These are phyloP conservation scores for Papilio elwesi DNA, from an alignment of 2,888 invertebrate species.

Conservation along the genomic window DNA sequence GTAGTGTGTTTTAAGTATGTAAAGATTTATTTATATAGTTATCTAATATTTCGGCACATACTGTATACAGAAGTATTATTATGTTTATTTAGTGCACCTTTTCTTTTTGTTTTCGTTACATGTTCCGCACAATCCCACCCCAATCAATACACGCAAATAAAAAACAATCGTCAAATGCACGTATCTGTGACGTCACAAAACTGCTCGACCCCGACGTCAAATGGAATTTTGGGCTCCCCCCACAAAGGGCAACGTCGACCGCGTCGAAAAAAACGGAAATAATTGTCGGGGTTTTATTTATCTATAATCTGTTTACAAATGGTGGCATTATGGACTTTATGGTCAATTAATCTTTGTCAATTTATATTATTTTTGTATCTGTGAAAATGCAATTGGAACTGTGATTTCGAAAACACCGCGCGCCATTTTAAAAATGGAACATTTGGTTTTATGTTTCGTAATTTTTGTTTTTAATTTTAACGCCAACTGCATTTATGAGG, in stretches of 20 bases:
- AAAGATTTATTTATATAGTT: constrained; percentile 38
- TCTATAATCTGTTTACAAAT: constrained; percentile 16
- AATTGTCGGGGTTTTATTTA: constrained; percentile 48
- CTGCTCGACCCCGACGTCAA: constrained; percentile 58
- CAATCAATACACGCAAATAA: constrained; percentile 63
- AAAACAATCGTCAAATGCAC: constrained; percentile 54
- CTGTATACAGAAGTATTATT: constrained; percentile 57
- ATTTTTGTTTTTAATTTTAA: neutral
- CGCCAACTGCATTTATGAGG: constrained; percentile 56
- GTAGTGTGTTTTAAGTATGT: neutral
- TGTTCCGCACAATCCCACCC: constrained; percentile 81
- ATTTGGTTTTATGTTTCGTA: constrained; percentile 42
- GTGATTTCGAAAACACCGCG: constrained; percentile 61
- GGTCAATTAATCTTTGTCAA: constrained; percentile 20
- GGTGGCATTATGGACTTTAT: constrained; percentile 55
- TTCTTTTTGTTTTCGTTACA: constrained; percentile 83
- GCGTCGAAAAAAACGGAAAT: constrained; percentile 84
- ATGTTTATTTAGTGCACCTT: constrained; percentile 83
- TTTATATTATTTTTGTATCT: constrained; percentile 47
- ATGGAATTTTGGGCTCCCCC: constrained; percentile 77
- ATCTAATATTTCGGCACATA: constrained; percentile 49
- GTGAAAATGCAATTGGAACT: constrained; percentile 69
- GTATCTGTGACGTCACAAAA: constrained; percentile 60
- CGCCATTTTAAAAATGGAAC: constrained; percentile 41
- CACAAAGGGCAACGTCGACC: constrained; percentile 82